Base-by-base conservation (phyloP, 2,113 vertebrate genomes). In the Prietella phreatophila region DNA sequence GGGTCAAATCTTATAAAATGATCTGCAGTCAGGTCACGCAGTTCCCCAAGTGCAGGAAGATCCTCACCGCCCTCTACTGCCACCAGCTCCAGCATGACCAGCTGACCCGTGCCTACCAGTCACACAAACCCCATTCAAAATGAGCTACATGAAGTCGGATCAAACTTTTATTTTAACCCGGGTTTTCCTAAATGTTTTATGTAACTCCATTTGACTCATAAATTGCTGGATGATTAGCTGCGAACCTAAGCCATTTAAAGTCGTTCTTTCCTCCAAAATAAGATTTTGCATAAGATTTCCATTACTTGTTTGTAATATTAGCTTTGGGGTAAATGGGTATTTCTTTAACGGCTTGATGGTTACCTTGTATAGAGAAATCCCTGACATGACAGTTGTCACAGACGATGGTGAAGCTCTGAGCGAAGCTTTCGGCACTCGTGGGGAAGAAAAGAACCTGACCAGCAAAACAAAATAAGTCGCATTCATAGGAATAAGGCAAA, bases 361-460 rank as follows among this genome's bases (percentile, higher is more conserved):
- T 76, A 99, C 98, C 98, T 96, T 93, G 89, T 15, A 96, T 89
- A 83, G 94, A 95, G 92, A 99, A 89, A 63, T 97, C 94, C 88
- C 89, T 96, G 60, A 95, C 91, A 84, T 97, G 97, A 91, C 96
- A 98, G 92, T 97, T 97, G 94, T 99, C 96, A 91, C 97, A 98
- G 50, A 96, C 92, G 1, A 99, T 50, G 47, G 94, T 91, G 85
- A 97, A 99, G 53, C 83, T 92, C 89, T 95, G 93, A 65, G 94
- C 83, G 8, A 89, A 94, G 82, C 61, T 93, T 82, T 94, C 96
- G 8, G 95, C 89, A 61, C 85, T 84, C 4, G 65, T 93, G 27
- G 98, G 98, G 83, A 96, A 96, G 94, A 99, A 99, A 83, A 94
- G 67, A 25, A 98, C 95, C 98, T 99, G 90, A 36, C 91, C 11